phyloP scores from a whole-genome alignment of 2,797 vertebrate genomes.

The Sebastes diploproa region DNA sequence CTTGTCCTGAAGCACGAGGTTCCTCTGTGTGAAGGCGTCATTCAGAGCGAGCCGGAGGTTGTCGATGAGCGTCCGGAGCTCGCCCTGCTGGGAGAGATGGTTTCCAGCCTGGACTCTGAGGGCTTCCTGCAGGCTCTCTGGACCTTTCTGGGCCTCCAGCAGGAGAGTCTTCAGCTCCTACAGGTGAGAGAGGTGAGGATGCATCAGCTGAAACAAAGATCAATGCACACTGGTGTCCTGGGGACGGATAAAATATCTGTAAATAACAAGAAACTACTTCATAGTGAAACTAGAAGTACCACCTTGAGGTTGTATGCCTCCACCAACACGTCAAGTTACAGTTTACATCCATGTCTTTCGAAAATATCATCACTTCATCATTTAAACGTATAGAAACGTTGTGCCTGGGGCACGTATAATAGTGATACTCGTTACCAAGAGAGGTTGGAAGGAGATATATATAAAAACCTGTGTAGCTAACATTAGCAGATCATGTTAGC shows the following conservation, averaged over 20 bases:
- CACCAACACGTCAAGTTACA: too few species aligned
- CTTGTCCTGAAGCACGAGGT: background rate
- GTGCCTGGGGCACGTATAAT: too few species aligned
- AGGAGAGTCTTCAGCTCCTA: constrained; percentile 92
- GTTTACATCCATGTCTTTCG: too few species aligned
- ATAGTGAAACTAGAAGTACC: too few species aligned
- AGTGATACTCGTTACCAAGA: too few species aligned
- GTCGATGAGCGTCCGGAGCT: constrained; percentile 85
- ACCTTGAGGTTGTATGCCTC: too few species aligned
- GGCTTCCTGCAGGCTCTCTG: constrained; percentile 92
- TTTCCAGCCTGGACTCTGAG: constrained; percentile 89
- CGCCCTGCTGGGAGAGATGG: constrained; percentile 88
- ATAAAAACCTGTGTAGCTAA: too few species aligned
- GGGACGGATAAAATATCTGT: background rate
- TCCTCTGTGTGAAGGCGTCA: constrained; percentile 39
- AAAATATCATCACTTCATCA: too few species aligned
- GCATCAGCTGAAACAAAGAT: background rate
- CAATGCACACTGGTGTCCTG: background rate
- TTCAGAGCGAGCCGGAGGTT: constrained; percentile 81
- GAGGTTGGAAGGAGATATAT: too few species aligned
- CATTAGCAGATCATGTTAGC: too few species aligned
- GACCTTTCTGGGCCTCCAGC: constrained; percentile 94
- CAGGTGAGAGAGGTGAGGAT: background rate
- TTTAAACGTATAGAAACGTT: too few species aligned
- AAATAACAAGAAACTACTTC: background rate